A percentile compares a stretch with the other conserved stretches of the same genome.
Conservation (phyloP, 2,113 vertebrate genomes). For the Electrona antarctica region DNA sequence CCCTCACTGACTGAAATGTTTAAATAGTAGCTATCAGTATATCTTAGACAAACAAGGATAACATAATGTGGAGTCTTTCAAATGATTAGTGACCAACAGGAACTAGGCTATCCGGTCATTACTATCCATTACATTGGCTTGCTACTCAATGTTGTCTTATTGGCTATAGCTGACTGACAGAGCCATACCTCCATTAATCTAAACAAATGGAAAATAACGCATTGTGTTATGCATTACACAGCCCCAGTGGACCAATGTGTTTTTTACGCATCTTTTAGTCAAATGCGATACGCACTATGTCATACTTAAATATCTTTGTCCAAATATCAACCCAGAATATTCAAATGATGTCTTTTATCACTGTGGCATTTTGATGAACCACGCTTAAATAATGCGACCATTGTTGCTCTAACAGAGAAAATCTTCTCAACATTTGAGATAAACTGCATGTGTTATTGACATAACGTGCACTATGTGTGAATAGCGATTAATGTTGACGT, state of each 20-base stretch:
- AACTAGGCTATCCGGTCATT: neutral
- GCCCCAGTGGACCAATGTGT: neutral
- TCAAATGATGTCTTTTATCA: slow-evolving; percentile 75
- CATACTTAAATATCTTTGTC: slow-evolving; percentile 51
- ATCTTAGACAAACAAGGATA: neutral
- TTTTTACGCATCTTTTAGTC: slow-evolving; percentile 52
- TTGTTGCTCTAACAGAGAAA: slow-evolving; percentile 54
- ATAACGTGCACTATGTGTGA: slow-evolving; percentile 10
- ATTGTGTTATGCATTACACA: neutral
- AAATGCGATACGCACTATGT: slow-evolving; percentile 60
- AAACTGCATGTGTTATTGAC: slow-evolving; percentile 55
- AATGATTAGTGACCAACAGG: no score
- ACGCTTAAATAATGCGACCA: slow-evolving; percentile 49
- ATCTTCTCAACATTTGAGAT: slow-evolving; percentile 50
- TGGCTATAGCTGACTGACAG: neutral
- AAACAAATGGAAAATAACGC: neutral
- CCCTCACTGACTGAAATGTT: no score
- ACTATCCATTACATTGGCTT: neutral
- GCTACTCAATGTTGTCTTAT: neutral
- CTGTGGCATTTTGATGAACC: slow-evolving; percentile 71
- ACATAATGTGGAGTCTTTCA: no score
- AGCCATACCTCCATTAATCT: neutral
- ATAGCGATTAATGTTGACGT: slow-evolving; percentile 42
- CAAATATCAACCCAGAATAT: slow-evolving; percentile 65
- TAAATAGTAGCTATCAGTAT: no score